Evolutionary conservation across 2,113 vertebrate genomes (phyloP).

Genomic region (Daubentonia madagascariensis): DNA sequence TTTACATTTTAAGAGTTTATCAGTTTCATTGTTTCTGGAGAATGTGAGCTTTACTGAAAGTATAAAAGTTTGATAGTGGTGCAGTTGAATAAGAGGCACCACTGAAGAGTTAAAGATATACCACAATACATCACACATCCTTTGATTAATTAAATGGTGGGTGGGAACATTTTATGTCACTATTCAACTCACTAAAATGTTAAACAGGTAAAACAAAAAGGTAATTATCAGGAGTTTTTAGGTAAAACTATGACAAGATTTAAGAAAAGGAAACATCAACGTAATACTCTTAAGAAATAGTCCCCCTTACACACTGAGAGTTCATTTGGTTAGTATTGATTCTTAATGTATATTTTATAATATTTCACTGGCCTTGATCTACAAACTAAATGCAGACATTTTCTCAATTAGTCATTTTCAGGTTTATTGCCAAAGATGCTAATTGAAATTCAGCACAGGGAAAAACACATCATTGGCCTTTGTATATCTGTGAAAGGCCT

Average conservation of each 20-base stretch:
- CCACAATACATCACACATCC: neutral
- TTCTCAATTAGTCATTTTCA: slow-evolving; percentile 37
- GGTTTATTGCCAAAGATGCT: slow-evolving; percentile 56
- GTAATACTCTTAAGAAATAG: neutral
- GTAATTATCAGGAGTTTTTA: neutral
- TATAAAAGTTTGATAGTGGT: neutral
- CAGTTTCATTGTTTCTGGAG: neutral
- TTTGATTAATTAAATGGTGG: neutral
- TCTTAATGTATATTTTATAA: neutral
- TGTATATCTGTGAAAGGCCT: slow-evolving; percentile 68
- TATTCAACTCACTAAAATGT: neutral
- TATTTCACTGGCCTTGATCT: neutral
- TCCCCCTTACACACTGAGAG: neutral
- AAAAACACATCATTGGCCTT: slow-evolving; percentile 66
- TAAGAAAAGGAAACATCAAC: neutral
- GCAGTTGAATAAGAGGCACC: neutral
- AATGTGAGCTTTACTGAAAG: neutral
- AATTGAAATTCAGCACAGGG: slow-evolving; percentile 77
- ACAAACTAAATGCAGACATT: neutral
- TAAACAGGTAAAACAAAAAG: neutral
- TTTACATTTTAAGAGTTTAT: neutral
- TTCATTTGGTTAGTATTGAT: neutral
- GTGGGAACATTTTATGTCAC: neutral
- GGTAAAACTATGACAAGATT: neutral
- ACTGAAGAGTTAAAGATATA: neutral